Percentiles rank a stretch among this genome's conserved stretches.
Evolutionary conservation across 2,888 invertebrate species (phyloP).

Genomic region (Urechis unicinctus): DNA sequence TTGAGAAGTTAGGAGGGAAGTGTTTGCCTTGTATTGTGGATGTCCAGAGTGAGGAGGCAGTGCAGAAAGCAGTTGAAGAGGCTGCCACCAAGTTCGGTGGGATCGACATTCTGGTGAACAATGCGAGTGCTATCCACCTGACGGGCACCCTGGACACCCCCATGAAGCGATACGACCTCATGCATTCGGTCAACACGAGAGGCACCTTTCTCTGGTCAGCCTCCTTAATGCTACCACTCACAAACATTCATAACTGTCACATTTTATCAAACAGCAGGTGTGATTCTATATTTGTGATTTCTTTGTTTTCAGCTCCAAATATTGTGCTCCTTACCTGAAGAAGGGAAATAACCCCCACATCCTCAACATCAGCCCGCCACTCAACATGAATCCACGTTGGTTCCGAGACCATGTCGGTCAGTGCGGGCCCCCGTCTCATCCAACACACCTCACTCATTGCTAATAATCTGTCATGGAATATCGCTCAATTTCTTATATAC

Average conservation of each 20-base stretch:
- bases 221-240: neutral
- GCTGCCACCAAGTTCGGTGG: conserved; percentile 85
- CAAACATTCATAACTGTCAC: neutral
- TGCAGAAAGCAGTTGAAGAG: conserved; percentile 48
- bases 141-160: conserved; percentile 70
- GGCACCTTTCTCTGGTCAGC: conserved; percentile 85
- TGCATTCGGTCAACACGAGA: conserved; percentile 88
- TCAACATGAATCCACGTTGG: conserved; percentile 84
- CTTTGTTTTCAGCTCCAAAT: conserved; percentile 68
- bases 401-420: conserved; percentile 75
- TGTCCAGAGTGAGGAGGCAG: conserved; percentile 73
- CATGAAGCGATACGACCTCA: conserved; percentile 94
- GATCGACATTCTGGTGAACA: conserved; percentile 87
- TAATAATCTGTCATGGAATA: too few species aligned
- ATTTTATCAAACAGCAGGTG: neutral
- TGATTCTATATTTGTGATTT: neutral
- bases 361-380: conserved; percentile 88
- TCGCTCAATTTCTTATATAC: too few species aligned
- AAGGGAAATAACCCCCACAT: conserved; percentile 88
- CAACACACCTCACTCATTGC: neutral
- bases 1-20: conserved; percentile 79
- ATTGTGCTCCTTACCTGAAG: conserved; percentile 78
- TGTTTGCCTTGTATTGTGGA: conserved; percentile 82
- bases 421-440: conserved; percentile 15
- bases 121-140: conserved; percentile 82